Conservation (phyloP, 2,797 vertebrate species). For the Phrynocephalus forsythii region DNA sequence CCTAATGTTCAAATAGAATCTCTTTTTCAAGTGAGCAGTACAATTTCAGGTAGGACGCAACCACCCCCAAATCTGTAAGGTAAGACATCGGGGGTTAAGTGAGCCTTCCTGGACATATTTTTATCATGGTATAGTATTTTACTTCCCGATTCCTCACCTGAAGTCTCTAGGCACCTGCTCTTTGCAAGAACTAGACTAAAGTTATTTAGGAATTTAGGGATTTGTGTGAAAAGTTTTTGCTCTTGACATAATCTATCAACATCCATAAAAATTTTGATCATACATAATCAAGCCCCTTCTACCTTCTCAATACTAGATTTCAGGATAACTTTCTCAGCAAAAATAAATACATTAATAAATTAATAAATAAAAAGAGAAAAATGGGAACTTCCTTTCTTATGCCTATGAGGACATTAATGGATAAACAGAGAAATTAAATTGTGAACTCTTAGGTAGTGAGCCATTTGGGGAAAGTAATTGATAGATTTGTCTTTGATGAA, state of each 20-base stretch:
- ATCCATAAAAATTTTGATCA: neutral
- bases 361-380: conserved; percentile 47
- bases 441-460: neutral
- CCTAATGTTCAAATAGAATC: too few species aligned
- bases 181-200: conserved; percentile 14
- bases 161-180: neutral
- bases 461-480: conserved; percentile 7
- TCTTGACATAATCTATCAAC: neutral
- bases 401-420: conserved; percentile 62
- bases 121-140: neutral
- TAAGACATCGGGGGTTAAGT: neutral
- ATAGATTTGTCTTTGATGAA: conserved; percentile 21
- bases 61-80: neutral
- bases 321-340: conserved; percentile 51
- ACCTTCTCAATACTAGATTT: conserved; percentile 16
- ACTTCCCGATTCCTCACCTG: neutral
- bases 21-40: neutral
- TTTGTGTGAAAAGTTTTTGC: neutral
- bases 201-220: conserved; percentile 23
- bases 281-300: neutral
- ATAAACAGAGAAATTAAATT: conserved; percentile 44
- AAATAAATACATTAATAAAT: neutral
- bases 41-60: neutral
- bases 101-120: neutral
- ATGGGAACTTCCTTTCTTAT: conserved; percentile 49